Percentiles rank a stretch among this genome's conserved stretches.
phyloP scores from a whole-genome alignment of 2,797 vertebrate genomes.

The Falco rusticolus region DNA sequence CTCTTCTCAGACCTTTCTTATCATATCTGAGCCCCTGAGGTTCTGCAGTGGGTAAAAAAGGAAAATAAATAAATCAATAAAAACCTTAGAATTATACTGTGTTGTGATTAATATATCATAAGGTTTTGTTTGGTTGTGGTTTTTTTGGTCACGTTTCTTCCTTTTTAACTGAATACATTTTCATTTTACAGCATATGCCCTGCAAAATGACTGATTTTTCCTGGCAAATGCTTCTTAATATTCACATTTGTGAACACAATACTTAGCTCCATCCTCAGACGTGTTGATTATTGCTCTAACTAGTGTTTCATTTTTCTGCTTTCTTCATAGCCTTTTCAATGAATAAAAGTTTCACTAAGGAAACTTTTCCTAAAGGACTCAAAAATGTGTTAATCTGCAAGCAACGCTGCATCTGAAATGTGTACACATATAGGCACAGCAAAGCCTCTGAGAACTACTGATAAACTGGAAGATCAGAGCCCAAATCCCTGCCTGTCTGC shows the following conservation, averaged over 20 bases:
- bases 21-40: neutral
- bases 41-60: neutral
- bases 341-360: neutral
- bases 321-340: neutral
- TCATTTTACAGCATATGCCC: neutral
- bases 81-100: neutral
- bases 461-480: neutral
- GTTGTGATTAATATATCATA: neutral
- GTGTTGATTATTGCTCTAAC: neutral
- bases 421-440: neutral
- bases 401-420: neutral
- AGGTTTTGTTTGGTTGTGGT: rapidly evolving
- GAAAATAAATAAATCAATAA: neutral
- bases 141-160: neutral
- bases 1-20: neutral
- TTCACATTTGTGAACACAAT: neutral
- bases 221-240: neutral
- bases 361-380: neutral
- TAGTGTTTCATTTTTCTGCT: neutral
- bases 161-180: neutral
- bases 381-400: neutral
- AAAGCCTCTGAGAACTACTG: neutral
- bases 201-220: neutral
- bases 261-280: neutral
- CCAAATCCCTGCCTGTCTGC: neutral